A percentile compares a stretch with the other conserved stretches of the same genome.
These are phyloP conservation scores for Dryoscopus gambensis DNA, from an alignment of 2,113 vertebrate genomes.

Conservation along the genomic window DNA sequence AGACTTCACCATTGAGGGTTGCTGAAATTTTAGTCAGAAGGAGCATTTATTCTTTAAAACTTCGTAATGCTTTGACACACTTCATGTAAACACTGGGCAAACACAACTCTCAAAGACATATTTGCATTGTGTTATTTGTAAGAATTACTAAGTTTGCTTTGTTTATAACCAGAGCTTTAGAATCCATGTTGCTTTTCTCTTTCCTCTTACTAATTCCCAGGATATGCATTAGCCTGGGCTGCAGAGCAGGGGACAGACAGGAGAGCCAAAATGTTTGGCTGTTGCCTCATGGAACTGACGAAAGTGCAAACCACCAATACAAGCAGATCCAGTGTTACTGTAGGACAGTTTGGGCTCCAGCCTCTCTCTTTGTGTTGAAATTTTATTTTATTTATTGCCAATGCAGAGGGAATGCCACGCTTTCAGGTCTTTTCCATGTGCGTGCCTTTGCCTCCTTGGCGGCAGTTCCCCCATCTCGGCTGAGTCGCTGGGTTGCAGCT, in stretches of 20 bases:
- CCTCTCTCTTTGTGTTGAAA: too few relatives aligned
- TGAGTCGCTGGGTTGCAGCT: background rate
- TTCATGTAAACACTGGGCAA: background rate
- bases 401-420: background rate
- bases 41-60: background rate
- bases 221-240: background rate
- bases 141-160: background rate
- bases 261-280: background rate
- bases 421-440: background rate
- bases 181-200: background rate
- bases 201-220: background rate
- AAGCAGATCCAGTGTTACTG: background rate
- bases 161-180: background rate
- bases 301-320: background rate
- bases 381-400: background rate
- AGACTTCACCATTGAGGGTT: background rate
- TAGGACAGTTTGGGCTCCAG: background rate
- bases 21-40: background rate
- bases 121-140: background rate
- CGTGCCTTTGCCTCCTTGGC: background rate
- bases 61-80: background rate
- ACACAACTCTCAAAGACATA: rapidly evolving
- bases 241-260: background rate
- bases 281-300: background rate
- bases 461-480: background rate